A percentile compares a stretch with the other conserved stretches of the same genome.
phyloP scores from a whole-genome alignment of 2,888 invertebrate species.

The Zygogramma bicolorata region DNA sequence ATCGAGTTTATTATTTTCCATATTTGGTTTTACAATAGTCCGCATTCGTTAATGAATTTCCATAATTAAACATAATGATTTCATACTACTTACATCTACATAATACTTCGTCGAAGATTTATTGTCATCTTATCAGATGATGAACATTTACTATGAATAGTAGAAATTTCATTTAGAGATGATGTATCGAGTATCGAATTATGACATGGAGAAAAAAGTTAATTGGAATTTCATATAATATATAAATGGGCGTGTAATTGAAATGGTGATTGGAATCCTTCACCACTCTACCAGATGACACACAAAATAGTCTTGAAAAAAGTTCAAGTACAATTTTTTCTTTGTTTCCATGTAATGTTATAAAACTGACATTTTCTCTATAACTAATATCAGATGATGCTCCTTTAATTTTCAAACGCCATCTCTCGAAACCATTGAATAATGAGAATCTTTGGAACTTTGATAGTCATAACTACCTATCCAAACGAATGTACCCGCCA shows the following conservation, averaged over 20 bases:
- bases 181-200: background rate
- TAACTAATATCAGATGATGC: too few relatives aligned
- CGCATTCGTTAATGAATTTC: background rate
- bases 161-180: background rate
- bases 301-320: background rate
- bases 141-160: background rate
- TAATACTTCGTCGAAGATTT: background rate
- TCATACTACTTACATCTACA: background rate
- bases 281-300: background rate
- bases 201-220: background rate
- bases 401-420: too few relatives aligned
- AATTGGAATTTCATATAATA: background rate
- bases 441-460: too few relatives aligned
- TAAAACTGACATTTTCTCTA: too few relatives aligned
- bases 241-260: background rate
- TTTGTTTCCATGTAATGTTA: too few relatives aligned
- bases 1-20: background rate
- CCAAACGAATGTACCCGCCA: too few relatives aligned
- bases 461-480: too few relatives aligned
- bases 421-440: too few relatives aligned
- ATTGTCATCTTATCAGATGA: background rate
- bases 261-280: background rate
- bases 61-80: background rate
- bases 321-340: too few relatives aligned
- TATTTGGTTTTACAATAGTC: background rate